Percentiles rank a stretch among this genome's conserved stretches.
Evolutionary conservation across 2,888 invertebrate genomes (phyloP).

Genomic region (Conistra vaccinii): DNA sequence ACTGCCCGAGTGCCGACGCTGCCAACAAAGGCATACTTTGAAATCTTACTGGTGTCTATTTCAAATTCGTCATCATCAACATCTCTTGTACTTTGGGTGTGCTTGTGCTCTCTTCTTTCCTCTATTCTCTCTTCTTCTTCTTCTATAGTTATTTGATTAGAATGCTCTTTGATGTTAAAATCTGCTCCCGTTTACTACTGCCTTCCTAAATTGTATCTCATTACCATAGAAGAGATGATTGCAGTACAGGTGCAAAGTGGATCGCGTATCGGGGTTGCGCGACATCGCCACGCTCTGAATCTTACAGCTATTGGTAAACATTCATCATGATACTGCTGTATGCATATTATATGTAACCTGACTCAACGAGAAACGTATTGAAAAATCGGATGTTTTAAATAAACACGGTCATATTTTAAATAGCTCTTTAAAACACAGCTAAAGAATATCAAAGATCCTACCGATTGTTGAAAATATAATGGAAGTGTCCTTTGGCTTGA

Average conservation of each 20-base stretch:
- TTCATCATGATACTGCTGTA: constrained; percentile 44
- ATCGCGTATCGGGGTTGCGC: constrained; percentile 75
- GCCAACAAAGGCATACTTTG: not conserved
- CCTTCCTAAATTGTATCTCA: constrained; percentile 37
- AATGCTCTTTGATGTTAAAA: constrained; percentile 4
- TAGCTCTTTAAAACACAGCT: not conserved
- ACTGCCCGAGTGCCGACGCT: not conserved
- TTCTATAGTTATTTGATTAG: too few species aligned
- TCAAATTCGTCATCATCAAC: not conserved
- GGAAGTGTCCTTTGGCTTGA: not conserved
- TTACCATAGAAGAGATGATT: constrained; percentile 51
- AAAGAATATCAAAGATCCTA: not conserved
- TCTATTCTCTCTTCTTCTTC: too few species aligned
- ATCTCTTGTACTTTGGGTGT: not conserved
- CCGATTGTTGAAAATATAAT: not conserved
- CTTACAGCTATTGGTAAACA: constrained; percentile 67
- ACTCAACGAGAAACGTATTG: not conserved
- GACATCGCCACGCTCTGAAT: constrained; percentile 79
- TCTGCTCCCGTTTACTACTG: constrained; percentile 3
- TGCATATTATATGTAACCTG: constrained; percentile 9
- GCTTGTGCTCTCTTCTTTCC: not conserved
- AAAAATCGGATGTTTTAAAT: constrained; percentile 18
- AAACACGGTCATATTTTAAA: constrained; percentile 10
- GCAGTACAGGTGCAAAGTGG: constrained; percentile 63
- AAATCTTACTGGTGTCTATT: not conserved